These are phyloP conservation scores for Cyclargus thomasi DNA, from an alignment of 1,140 invertebrate species.

Conservation along the genomic window DNA sequence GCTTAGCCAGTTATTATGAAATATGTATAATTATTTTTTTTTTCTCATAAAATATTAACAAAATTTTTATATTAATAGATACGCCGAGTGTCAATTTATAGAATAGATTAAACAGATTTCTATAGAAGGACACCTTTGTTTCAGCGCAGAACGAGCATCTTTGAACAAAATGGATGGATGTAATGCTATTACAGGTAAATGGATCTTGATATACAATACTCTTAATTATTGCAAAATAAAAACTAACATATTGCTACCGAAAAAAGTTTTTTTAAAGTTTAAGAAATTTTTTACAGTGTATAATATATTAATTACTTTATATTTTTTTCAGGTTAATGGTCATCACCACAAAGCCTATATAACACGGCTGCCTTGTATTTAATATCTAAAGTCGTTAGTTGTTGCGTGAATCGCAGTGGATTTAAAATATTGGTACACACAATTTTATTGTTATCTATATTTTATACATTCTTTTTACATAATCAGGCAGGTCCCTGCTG, in stretches of 20 bases:
- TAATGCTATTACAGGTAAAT: constrained; percentile 48
- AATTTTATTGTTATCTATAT: not conserved
- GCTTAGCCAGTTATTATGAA: too few relatives aligned
- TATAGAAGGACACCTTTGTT: constrained; percentile 50
- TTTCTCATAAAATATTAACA: too few relatives aligned
- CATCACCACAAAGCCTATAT: not conserved
- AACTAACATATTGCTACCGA: not conserved
- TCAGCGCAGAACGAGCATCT: constrained; percentile 64
- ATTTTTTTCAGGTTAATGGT: not conserved
- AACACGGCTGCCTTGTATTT: constrained; percentile 6
- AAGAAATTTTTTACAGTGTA: too few relatives aligned
- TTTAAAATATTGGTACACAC: not conserved
- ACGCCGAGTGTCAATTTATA: too few relatives aligned
- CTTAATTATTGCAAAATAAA: not conserved
- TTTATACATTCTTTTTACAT: not conserved
- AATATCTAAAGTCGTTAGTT: constrained; percentile 8
- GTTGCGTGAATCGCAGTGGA: not conserved
- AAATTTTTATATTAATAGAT: too few relatives aligned
- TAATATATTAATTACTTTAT: constrained; percentile 12
- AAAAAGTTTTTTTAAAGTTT: too few relatives aligned
- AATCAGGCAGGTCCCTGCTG: not conserved
- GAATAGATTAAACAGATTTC: constrained; percentile 20
- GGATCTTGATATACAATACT: not conserved
- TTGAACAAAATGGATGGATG: constrained; percentile 68
- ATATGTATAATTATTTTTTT: too few relatives aligned